Evolutionary conservation across 2,797 vertebrate genomes (phyloP), one percentile per base, ranked within the genome.

Genomic region (Siniperca undulata): DNA sequence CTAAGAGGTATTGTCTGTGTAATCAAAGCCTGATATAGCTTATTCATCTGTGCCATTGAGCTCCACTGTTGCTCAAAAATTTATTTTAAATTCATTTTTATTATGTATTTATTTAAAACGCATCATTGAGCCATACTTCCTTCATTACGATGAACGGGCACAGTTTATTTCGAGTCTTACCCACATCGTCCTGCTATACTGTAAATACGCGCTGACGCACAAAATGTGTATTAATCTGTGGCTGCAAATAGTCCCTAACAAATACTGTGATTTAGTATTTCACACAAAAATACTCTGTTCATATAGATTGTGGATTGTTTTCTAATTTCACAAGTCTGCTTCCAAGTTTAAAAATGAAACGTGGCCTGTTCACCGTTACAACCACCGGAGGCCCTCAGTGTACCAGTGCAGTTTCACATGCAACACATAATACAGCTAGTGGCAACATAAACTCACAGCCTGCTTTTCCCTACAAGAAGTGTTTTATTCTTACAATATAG

Each of bases 401-500:
- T 2, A 68, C 19, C 17, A n/a, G 5, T 27, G 50, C 3, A 62
- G 38, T 17, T 64, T 46, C 13, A 68, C 24, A 77, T 38, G 56
- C 30, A 68, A 50, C 59, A 55, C 24, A 77, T 38, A 50, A 61
- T 5, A 20, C 44, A 44, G 4, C 14, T n/a, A 42, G 16, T 50
- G 4, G 68, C 77, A 83, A 68, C 60, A 74, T 8, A 34, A 79
- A 65, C 7, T 80, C 65, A 72, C 64, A 34, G 13, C 52, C 71
- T 67, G n/a, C 53, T 71, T 76, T 86, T 73, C 78, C 75, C 75
- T 83, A 84, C 68, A 86, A 86, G 79, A 89, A 85, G 76, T 74
- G 27, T 84, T 95, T 95, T 93, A 95, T 95, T 95, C 86, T 88
- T 87, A 82, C 80, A 93, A 84, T 84, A 87, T 89, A 83, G 30